A percentile compares a stretch with the other conserved stretches of the same genome.
These are phyloP conservation scores for Ephestia elutella DNA, from an alignment of 1,140 invertebrate genomes.

Conservation along the genomic window DNA sequence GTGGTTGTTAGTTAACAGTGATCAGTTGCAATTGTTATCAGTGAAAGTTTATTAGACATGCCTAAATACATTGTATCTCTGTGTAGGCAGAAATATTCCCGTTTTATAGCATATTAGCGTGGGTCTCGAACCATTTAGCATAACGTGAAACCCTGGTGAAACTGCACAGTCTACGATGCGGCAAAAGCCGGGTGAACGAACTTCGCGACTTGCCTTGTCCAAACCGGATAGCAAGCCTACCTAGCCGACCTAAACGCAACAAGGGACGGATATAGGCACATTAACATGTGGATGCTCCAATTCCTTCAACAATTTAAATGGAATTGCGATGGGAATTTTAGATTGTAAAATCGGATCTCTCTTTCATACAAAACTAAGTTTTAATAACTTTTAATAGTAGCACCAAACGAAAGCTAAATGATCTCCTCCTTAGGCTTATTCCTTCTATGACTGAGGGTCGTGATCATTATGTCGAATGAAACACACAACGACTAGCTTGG, in stretches of 20 bases:
- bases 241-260: conserved; percentile 22
- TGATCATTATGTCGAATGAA: too few relatives aligned
- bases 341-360: too few relatives aligned
- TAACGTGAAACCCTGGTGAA: conserved; percentile 49
- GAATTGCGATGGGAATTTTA: background rate
- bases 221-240: conserved; percentile 62
- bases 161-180: conserved; percentile 48
- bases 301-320: background rate
- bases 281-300: conserved; percentile 11
- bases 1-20: too few relatives aligned
- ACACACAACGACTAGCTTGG: too few relatives aligned
- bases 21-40: too few relatives aligned
- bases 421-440: too few relatives aligned
- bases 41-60: too few relatives aligned
- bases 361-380: background rate
- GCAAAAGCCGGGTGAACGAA: conserved; percentile 57
- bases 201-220: conserved; percentile 36
- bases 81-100: background rate
- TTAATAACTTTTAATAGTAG: background rate
- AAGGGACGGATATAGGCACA: conserved; percentile 17
- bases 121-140: conserved; percentile 22
- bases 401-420: too few relatives aligned
- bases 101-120: background rate
- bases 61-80: background rate
- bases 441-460: too few relatives aligned